Conservation (phyloP, 2,797 vertebrate species). For the Morelia viridis region DNA sequence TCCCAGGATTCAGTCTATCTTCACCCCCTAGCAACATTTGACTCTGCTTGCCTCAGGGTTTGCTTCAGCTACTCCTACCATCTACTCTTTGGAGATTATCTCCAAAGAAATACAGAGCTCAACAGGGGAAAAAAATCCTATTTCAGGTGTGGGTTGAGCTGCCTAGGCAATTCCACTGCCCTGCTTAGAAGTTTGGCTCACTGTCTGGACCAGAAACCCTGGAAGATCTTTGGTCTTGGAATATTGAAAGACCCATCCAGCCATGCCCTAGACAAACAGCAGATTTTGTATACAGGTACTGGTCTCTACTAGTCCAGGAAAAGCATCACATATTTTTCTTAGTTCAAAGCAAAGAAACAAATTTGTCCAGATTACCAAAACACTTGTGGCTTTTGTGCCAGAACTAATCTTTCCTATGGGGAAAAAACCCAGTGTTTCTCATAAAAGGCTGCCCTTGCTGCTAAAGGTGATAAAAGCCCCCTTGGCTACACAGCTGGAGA, state of each 20-base stretch:
- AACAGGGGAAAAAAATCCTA: neutral
- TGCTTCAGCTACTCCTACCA: neutral
- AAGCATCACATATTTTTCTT: neutral
- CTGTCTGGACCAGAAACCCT: neutral
- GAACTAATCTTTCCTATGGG: conserved; percentile 19
- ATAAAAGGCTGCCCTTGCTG: neutral
- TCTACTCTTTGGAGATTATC: neutral
- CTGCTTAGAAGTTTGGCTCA: neutral
- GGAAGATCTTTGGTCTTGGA: neutral
- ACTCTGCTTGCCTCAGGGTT: neutral
- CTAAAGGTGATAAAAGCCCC: neutral
- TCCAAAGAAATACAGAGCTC: neutral
- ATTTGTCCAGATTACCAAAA: neutral
- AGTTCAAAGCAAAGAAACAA: neutral
- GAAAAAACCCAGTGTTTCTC: neutral
- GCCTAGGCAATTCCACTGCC: neutral
- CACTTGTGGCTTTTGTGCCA: neutral
- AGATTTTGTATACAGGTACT: neutral
- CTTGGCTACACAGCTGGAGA: conserved; percentile 31
- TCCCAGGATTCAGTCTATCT: neutral
- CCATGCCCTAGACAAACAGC: neutral
- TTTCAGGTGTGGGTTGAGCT: neutral
- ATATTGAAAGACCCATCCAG: neutral
- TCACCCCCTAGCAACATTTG: neutral
- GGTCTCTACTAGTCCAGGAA: neutral